Percentiles rank a stretch among this genome's conserved stretches.
phyloP scores from a whole-genome alignment of 2,113 vertebrate genomes.

The Elephas maximus region DNA sequence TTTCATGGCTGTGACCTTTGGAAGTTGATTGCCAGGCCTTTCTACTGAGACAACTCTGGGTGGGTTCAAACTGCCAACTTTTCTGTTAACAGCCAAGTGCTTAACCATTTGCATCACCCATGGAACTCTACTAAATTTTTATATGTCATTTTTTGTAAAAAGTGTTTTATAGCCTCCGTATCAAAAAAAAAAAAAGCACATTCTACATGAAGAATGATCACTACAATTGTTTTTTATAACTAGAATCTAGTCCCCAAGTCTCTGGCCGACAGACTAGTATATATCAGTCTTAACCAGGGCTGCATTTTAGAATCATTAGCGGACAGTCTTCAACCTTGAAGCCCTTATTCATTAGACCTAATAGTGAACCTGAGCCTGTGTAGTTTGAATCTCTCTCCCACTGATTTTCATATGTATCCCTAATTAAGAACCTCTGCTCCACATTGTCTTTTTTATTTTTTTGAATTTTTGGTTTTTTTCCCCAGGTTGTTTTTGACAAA shows the following conservation, averaged over 20 bases:
- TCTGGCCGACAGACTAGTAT: not conserved
- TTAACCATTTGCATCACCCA: no score
- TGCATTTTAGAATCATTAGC: not conserved
- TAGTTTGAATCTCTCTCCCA: not conserved
- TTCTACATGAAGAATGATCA: not conserved
- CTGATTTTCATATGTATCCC: not conserved
- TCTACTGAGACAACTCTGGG: no score
- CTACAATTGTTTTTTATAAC: not conserved
- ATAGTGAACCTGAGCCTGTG: not conserved
- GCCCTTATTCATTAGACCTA: not conserved
- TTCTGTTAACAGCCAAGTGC: no score
- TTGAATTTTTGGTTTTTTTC: no score
- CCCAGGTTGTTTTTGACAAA: not conserved
- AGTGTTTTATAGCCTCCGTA: not conserved
- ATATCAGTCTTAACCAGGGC: not conserved
- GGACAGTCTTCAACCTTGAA: not conserved
- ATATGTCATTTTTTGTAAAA: not conserved
- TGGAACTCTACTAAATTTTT: not conserved
- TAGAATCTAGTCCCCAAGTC: not conserved
- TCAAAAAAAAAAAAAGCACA: not conserved
- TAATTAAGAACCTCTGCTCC: not conserved
- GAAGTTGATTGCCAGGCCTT: no score
- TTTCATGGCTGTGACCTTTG: no score
- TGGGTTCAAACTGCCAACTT: no score
- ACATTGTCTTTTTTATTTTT: no score